Percentiles rank a stretch among this genome's conserved stretches.
Conservation (phyloP, 2,113 vertebrate genomes). For the Butorides virescens region DNA sequence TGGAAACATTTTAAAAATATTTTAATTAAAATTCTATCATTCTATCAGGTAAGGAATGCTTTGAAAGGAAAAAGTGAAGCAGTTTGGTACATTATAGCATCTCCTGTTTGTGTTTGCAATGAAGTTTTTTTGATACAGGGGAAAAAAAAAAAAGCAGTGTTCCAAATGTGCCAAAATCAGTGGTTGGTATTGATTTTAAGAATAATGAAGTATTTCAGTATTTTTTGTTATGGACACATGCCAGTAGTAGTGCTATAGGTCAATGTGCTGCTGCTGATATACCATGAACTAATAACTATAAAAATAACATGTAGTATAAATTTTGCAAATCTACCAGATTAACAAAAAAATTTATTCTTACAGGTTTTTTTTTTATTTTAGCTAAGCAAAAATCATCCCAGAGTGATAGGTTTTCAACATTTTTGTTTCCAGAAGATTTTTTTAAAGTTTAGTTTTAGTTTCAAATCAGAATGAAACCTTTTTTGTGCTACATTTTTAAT, state of each 20-base stretch:
- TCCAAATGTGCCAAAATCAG: not conserved
- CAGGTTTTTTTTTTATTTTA: not conserved
- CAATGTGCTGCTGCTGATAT: not conserved
- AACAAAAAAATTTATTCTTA: not conserved
- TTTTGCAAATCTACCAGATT: not conserved
- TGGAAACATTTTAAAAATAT: fast-evolving
- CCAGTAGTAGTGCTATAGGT: not conserved
- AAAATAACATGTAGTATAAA: not conserved
- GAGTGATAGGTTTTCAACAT: not conserved
- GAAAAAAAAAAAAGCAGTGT: not conserved
- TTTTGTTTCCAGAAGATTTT: not conserved
- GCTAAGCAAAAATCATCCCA: not conserved
- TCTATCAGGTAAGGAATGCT: not conserved
- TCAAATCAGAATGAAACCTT: not conserved
- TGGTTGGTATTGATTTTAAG: not conserved
- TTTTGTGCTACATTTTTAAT: not conserved
- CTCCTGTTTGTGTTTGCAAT: not conserved
- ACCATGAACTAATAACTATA: not conserved
- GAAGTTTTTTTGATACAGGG: not conserved
- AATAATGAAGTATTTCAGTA: not conserved
- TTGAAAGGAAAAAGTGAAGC: not conserved
- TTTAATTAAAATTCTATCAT: not conserved
- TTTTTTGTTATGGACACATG: not conserved
- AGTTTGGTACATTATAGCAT: not conserved
- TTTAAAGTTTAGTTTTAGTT: not conserved